Base-by-base conservation (phyloP, 2,113 vertebrate species). In the Triplophysa dalaica region DNA sequence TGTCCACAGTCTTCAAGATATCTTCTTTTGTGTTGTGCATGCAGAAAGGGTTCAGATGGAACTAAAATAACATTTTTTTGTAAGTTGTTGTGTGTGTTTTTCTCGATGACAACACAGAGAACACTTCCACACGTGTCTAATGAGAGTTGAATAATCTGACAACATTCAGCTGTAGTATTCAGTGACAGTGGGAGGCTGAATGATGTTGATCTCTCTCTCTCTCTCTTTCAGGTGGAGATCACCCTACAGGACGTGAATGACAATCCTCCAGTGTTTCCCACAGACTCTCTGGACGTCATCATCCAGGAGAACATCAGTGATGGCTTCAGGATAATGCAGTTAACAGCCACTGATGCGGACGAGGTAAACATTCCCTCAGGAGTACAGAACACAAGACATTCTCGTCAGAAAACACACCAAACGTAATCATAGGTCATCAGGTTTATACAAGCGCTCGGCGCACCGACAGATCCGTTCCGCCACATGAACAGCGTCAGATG, bases 221-320 rank as follows among this genome's bases (percentile, higher is more conserved):
- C 41, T 85, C 79, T n/a, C 22, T 69, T 78, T 78, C 88, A 99
- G 98, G 98, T 99, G 83, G 98, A 99, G 93, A 97, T 99, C 92
- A 98, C 96, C 0, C 94, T 99, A 77, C 97, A 99, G 86, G 97
- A 99, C 84, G 92, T 99, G 87, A 99, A 99, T 13, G 98, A 99
- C 93, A 99, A 98, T 86, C 96, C 98, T 1, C 97, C 98, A 3
- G 86, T 99, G 13, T 99, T 99, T 90, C 96, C 97, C 56, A 96
- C 95, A 2, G 96, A 98, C 81, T 93, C 92, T 81, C 93, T 99
- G 1, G 98, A 99, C 61, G 92, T 99, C 82, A 96, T 93, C 0
- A 95, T 99, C 2, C 96, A 98, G 88, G 98, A 99, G 90, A 99
- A 99, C 81, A 92, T 95, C 8, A 95, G 94, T 0, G 97, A 98